phyloP scores from a whole-genome alignment of 2,797 vertebrate species.

The Pogonophryne albipinna region DNA sequence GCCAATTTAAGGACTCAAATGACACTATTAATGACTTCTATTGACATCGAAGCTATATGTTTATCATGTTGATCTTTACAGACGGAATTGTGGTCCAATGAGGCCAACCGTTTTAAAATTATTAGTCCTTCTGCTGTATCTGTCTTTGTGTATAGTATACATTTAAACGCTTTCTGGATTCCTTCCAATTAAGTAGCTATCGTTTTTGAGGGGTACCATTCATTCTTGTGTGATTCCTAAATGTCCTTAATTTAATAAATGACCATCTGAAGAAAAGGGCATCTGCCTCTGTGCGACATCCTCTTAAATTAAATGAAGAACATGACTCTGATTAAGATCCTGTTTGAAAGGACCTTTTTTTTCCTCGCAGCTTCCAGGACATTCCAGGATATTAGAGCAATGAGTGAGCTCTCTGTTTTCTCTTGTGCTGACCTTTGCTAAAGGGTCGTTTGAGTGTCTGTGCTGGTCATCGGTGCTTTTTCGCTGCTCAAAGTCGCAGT shows the following conservation, averaged over 20 bases:
- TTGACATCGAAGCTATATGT: too few relatives aligned
- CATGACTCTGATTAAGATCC: slow-evolving; percentile 86
- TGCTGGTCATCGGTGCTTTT: slow-evolving; percentile 61
- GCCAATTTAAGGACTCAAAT: too few relatives aligned
- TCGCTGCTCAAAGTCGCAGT: slow-evolving; percentile 2
- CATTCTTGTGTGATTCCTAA: slow-evolving; percentile 51
- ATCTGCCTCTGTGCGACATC: slow-evolving; percentile 66
- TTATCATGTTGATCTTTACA: too few relatives aligned
- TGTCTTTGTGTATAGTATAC: too few relatives aligned
- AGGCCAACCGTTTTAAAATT: too few relatives aligned
- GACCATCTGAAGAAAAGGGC: slow-evolving; percentile 65
- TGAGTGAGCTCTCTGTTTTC: slow-evolving; percentile 81
- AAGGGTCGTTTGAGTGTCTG: slow-evolving; percentile 62
- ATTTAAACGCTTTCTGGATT: too few relatives aligned
- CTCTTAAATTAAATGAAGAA: slow-evolving; percentile 83
- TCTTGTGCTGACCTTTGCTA: slow-evolving; percentile 71
- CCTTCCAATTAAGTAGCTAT: too few relatives aligned
- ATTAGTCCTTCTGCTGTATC: too few relatives aligned
- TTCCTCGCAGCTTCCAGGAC: slow-evolving; percentile 72
- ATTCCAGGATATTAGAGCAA: slow-evolving; percentile 84
- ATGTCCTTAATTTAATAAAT: slow-evolving; percentile 68
- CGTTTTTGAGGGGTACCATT: slow-evolving; percentile 7
- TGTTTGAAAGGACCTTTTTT: slow-evolving; percentile 78
- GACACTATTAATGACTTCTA: too few relatives aligned
- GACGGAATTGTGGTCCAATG: too few relatives aligned